phyloP scores from a whole-genome alignment of 2,888 invertebrate genomes.

The Drosophila acutilabella region DNA sequence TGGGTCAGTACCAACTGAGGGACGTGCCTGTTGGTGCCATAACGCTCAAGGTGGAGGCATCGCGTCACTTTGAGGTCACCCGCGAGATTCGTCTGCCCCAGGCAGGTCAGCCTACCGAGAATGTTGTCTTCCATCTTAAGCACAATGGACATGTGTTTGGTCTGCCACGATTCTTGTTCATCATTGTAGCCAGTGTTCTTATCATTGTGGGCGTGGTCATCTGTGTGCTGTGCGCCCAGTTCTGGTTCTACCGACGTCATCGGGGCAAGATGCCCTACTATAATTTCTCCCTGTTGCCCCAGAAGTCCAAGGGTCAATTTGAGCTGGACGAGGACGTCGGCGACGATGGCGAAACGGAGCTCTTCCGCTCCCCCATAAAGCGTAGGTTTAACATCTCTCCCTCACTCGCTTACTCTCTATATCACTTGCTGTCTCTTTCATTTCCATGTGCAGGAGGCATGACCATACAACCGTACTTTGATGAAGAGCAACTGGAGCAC shows the following conservation, averaged over 20 bases:
- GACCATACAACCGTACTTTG: conserved; percentile 88
- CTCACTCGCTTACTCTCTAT: neutral
- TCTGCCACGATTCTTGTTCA: conserved; percentile 91
- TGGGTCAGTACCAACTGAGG: conserved; percentile 79
- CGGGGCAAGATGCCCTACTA: conserved; percentile 82
- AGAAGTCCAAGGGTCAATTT: conserved; percentile 82
- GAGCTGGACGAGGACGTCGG: conserved; percentile 83
- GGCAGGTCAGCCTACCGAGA: conserved; percentile 86
- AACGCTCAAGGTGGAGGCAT: conserved; percentile 86
- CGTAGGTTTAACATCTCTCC: conserved; percentile 70
- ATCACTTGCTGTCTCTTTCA: neutral
- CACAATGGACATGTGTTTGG: conserved; percentile 90
- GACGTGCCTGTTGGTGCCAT: conserved; percentile 84
- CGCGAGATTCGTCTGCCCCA: conserved; percentile 82
- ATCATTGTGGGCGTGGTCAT: conserved; percentile 77
- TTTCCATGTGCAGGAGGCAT: conserved; percentile 73
- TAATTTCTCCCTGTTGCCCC: conserved; percentile 84
- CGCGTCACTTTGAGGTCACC: conserved; percentile 87
- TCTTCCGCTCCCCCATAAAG: conserved; percentile 84
- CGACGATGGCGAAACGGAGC: conserved; percentile 83
- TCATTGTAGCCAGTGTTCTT: conserved; percentile 89
- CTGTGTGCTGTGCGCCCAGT: conserved; percentile 81
- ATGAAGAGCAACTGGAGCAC: conserved; percentile 88
- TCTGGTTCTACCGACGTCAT: conserved; percentile 73
- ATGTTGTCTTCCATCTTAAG: conserved; percentile 89